These are phyloP conservation scores for Eupeodes latifasciatus DNA, from an alignment of 2,888 invertebrate genomes.

Conservation along the genomic window DNA sequence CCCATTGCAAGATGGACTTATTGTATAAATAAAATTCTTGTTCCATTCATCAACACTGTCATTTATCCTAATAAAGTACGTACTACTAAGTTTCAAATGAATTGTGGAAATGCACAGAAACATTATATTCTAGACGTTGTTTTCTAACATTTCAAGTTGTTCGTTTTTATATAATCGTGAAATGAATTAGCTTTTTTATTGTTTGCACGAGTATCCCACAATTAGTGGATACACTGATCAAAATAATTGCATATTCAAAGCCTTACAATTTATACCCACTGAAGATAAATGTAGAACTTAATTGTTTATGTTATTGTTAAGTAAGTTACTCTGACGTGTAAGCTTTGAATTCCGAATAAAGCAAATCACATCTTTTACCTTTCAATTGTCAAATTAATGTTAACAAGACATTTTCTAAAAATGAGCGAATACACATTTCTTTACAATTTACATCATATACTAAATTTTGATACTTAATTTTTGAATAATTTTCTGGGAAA, in stretches of 20 bases:
- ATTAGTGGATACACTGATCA: neutral
- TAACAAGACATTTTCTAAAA: too few species aligned
- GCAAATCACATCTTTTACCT: too few species aligned
- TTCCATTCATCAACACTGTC: conserved; percentile 60
- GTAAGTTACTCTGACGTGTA: too few species aligned
- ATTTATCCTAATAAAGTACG: conserved; percentile 29
- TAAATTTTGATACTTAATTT: too few species aligned
- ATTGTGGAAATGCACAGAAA: neutral
- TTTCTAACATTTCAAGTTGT: neutral
- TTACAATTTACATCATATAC: too few species aligned
- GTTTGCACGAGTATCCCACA: neutral
- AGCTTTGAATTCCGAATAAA: too few species aligned
- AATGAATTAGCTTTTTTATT: neutral
- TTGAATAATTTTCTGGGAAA: too few species aligned
- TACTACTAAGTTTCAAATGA: neutral
- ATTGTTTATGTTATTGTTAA: too few species aligned
- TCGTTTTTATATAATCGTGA: neutral
- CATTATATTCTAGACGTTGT: neutral
- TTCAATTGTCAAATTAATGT: too few species aligned
- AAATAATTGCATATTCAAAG: neutral
- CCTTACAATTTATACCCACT: too few species aligned
- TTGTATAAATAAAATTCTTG: conserved; percentile 77
- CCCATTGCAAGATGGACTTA: conserved; percentile 71
- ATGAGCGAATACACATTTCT: too few species aligned
- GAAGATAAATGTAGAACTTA: too few species aligned